phyloP scores from a whole-genome alignment of 1,140 invertebrate genomes.

The Micrasema longulum region DNA sequence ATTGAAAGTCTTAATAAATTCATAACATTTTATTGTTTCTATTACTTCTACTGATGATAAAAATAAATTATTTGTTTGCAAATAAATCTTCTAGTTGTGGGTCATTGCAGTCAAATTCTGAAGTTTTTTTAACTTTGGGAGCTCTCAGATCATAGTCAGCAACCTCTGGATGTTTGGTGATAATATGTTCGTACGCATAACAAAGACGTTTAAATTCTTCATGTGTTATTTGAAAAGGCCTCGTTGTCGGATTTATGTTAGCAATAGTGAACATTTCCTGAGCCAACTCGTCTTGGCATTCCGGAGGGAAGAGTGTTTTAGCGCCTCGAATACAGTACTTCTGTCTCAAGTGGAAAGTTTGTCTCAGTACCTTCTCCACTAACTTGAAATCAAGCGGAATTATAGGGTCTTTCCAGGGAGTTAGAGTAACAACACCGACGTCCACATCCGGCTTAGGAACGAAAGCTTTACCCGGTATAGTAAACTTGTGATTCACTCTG shows the following conservation, averaged over 20 bases:
- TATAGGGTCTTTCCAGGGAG: slow-evolving; percentile 81
- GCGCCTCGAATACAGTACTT: slow-evolving; percentile 82
- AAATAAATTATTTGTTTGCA: background rate
- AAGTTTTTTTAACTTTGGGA: slow-evolving; percentile 61
- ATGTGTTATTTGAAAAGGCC: slow-evolving; percentile 79
- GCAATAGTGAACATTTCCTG: slow-evolving; percentile 78
- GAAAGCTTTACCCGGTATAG: slow-evolving; percentile 91
- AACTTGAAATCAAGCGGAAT: slow-evolving; percentile 85
- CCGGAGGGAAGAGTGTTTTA: slow-evolving; percentile 82
- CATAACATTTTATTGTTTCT: too few species aligned
- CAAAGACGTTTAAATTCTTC: slow-evolving; percentile 84
- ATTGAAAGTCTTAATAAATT: too few species aligned
- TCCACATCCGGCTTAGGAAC: slow-evolving; percentile 95
- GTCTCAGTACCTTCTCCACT: slow-evolving; percentile 90
- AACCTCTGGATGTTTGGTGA: slow-evolving; percentile 78
- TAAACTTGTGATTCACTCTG: slow-evolving; percentile 84
- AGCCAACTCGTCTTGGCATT: slow-evolving; percentile 74
- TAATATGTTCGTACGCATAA: slow-evolving; percentile 80
- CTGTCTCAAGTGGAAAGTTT: slow-evolving; percentile 88
- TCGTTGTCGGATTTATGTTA: slow-evolving; percentile 76
- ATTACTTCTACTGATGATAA: too few species aligned
- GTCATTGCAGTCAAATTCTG: background rate
- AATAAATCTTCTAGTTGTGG: background rate
- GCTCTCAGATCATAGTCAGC: slow-evolving; percentile 76
- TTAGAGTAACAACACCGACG: slow-evolving; percentile 92